Conservation (phyloP, 2,113 vertebrate genomes). For the Petromus typicus region DNA sequence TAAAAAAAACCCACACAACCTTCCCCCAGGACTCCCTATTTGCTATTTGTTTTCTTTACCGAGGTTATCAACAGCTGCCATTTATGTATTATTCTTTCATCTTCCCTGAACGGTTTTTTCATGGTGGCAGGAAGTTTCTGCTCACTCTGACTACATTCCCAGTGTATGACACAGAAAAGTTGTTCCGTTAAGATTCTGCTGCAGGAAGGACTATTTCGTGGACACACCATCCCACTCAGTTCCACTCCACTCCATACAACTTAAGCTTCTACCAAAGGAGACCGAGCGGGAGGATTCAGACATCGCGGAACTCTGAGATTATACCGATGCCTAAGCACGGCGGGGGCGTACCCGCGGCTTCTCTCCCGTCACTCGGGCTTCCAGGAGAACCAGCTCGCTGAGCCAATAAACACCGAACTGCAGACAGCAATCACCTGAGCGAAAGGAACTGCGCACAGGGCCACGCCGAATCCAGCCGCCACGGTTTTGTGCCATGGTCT, state of each 20-base stretch:
- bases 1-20: background rate
- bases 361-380: background rate
- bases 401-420: background rate
- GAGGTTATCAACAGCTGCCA: background rate
- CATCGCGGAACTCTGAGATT: background rate
- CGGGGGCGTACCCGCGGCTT: background rate
- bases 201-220: background rate
- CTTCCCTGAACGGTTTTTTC: background rate
- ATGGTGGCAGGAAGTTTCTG: background rate
- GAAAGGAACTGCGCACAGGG: slow-evolving; percentile 86
- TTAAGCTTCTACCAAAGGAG: background rate
- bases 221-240: background rate
- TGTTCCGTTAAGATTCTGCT: background rate
- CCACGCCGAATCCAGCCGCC: slow-evolving; percentile 84
- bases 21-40: background rate
- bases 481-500: slow-evolving; percentile 78
- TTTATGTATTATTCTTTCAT: background rate
- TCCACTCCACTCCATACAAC: background rate
- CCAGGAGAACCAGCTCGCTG: background rate
- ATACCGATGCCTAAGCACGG: background rate
- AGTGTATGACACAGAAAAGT: background rate
- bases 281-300: background rate
- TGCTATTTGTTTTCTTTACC: background rate
- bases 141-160: background rate
- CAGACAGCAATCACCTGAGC: slow-evolving; percentile 81